Evolutionary conservation across 2,888 invertebrate species (phyloP), one percentile per base, ranked within the genome.

Genomic region (Dusona sp.): DNA sequence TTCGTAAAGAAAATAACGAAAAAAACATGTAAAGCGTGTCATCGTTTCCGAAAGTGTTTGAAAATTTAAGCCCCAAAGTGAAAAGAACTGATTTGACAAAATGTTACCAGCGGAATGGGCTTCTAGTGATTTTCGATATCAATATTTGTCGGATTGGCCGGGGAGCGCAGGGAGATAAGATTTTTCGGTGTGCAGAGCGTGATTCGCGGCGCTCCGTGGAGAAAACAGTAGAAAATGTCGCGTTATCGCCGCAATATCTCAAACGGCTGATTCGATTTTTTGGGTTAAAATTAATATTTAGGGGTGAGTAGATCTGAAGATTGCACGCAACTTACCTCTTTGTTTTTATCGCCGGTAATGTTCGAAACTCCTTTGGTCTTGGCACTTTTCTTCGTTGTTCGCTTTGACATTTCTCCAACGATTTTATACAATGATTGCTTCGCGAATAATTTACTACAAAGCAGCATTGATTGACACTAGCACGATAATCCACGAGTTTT

Each of bases 201-300:
- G 84, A 82, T 79, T 74, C 85, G 83, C 68, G 33, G 64, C 19
- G 19, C 29, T 61, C 29, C 19, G 48, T 19, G n/a, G 67, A 38
- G 33, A 67, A 36, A 67, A 61, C 61, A 54, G 22, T 42, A 64
- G 86, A 91, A 92, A 91, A 93, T 93, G 93, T 91, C 90, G 89
- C 88, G 86, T 87, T 91, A 88, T 51, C 4, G 64, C 68, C 70
- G 77, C 88, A 61, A n/a, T 38, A 86, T 87, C 88, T 84, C 86
- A 64, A 88, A 90, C 88, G 92, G 93, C 88, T 93, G 93, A 94
- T 92, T 88, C 80, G 83, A 64, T 82, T 82, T 83, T 67, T 68
- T 11, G 36, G 13, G 33, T 7, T 51, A 11, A 36, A 54, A 13
- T 51, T 33, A 6, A 19, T n/a, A 48, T 70, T 48, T 9, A 29